Base-by-base conservation (phyloP, 2,888 invertebrate species). In the Coenonympha arcania region DNA sequence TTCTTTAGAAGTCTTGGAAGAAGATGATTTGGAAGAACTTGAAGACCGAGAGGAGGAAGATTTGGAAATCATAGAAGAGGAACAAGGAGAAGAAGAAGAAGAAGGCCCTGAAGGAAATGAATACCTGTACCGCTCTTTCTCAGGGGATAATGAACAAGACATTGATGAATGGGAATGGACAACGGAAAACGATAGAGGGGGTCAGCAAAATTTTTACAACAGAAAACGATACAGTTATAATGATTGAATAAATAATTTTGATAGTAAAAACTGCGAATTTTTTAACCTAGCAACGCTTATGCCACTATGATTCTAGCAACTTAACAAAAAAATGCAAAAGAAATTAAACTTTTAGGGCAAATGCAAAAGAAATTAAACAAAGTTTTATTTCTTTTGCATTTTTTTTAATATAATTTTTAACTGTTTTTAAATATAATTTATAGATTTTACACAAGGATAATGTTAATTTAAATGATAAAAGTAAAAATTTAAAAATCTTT, bases 121-220 rank as follows among this genome's bases (percentile, higher is more conserved):
- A 28, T 66, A 67, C 42, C 53, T 69, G 11, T 59, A 62, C 4
- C 63, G 65, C 8, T 44, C 50, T n/a, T 30, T 47, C 40, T 66
- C 71, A 2, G 66, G 73, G 43, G 63, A 68, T 18, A 71, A 73
- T 20, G 79, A 86, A 24, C 72, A 69, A 9, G 80, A 84, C 46
- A 65, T 83, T 6, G 84, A 87, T 26, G 85, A 87, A 61, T 89
- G 89, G 89, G 85, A 87, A 56, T 79, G 78, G 77, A 85, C 75
- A 2, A 62, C 64, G 2, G 68, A 65, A n/a, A 65, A 60, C 18
- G 65, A 60, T 24, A 62, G 61, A 50, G 84, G 81, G 57, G 76
- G 79, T 77, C 82, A 83, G 73, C 66, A 74, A 62, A 77, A 71
- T 64, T 76, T 79, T 57, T 79, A 79, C 61, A 66, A 71, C 60